phyloP scores from a whole-genome alignment of 1,140 invertebrate species.

The Agrypnia vestita region DNA sequence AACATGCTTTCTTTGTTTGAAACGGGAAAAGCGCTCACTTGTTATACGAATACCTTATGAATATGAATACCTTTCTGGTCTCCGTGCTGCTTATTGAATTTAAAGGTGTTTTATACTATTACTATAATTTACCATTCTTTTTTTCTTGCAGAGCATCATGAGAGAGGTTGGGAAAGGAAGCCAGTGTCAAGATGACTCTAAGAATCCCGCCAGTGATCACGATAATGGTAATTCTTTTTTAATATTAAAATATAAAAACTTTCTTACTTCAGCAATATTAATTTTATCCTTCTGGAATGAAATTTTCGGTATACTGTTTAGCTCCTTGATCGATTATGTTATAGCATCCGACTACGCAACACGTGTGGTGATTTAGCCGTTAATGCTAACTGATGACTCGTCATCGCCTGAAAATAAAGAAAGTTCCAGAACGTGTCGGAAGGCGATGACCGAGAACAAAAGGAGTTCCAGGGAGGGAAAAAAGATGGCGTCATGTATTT shows the following conservation, averaged over 20 bases:
- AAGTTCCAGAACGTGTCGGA: too few species aligned
- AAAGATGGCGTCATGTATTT: too few species aligned
- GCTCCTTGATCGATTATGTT: neutral
- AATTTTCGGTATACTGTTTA: neutral
- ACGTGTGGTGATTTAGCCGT: neutral
- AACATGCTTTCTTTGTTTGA: too few species aligned
- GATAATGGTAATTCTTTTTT: conserved; percentile 6
- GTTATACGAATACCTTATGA: too few species aligned
- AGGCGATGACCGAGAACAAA: too few species aligned
- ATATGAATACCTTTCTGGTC: too few species aligned
- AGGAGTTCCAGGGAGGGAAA: too few species aligned
- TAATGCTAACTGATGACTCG: too few species aligned
- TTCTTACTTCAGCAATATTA: neutral
- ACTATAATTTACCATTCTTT: neutral
- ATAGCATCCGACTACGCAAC: neutral
- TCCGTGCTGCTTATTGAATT: too few species aligned
- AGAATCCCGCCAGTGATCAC: neutral
- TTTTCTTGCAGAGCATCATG: conserved; percentile 1
- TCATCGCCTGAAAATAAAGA: too few species aligned
- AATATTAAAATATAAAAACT: neutral
- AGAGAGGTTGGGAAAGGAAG: neutral
- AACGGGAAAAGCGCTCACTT: too few species aligned
- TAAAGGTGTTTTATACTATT: too few species aligned
- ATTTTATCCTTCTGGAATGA: neutral
- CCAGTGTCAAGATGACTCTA: neutral